A percentile compares a stretch with the other conserved stretches of the same genome.
phyloP scores from a whole-genome alignment of 2,888 invertebrate species.

The Saturnia pavonia region DNA sequence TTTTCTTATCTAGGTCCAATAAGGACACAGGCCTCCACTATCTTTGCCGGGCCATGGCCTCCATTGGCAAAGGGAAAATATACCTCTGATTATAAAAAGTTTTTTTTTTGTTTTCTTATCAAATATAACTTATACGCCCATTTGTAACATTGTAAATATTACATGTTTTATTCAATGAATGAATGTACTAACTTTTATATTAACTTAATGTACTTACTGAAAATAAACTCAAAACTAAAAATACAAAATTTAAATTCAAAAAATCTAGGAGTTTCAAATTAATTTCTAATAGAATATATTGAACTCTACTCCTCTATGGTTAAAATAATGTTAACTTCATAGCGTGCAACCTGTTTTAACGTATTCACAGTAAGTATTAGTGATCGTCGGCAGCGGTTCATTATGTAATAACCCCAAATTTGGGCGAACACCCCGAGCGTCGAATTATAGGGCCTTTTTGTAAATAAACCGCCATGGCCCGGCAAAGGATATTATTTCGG shows the following conservation, averaged over 20 bases:
- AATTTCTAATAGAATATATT: neutral
- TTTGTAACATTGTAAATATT: too few species aligned
- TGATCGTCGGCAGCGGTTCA: conserved; percentile 55
- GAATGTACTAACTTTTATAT: too few species aligned
- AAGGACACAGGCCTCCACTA: too few species aligned
- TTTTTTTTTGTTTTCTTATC: too few species aligned
- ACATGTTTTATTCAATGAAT: too few species aligned
- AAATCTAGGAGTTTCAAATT: neutral
- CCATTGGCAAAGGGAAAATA: too few species aligned
- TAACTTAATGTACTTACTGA: too few species aligned
- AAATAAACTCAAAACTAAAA: too few species aligned
- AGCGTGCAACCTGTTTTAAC: conserved; percentile 29
- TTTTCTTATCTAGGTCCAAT: too few species aligned
- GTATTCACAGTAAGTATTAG: conserved; percentile 27
- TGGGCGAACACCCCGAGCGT: conserved; percentile 61
- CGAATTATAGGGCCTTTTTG: conserved; percentile 73
- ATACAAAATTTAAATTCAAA: neutral
- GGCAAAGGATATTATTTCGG: conserved; percentile 47
- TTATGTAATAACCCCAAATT: conserved; percentile 74
- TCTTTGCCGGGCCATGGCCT: too few species aligned
- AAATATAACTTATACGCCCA: too few species aligned
- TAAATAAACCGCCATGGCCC: conserved; percentile 67
- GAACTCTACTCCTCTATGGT: neutral
- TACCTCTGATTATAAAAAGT: too few species aligned
- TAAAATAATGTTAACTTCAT: conserved; percentile 21